Base-by-base conservation (phyloP, 2,113 vertebrate species). In the Hyperopisus bebe region DNA sequence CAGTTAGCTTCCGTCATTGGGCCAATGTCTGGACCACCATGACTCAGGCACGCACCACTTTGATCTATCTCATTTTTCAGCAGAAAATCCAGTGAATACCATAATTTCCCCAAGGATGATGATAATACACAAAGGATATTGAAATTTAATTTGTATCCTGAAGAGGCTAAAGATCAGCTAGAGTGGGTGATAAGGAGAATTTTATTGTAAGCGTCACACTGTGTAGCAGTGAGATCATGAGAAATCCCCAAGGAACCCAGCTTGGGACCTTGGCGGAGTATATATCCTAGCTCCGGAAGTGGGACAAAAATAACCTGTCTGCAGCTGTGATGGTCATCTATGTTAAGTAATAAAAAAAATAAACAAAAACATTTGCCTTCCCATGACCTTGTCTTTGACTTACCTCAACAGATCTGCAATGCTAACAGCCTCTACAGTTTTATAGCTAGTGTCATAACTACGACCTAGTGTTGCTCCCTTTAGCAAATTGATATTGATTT, bases 361-460 rank as follows among this genome's bases (percentile, higher is more conserved):
- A 55, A 86, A 92, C 89, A 91, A 91, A 91, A 90, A 92, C 90
- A 80, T 86, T 53, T 90, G 91, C 86, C 91, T 93, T 93, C 93
- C 93, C 93, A 93, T 93, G 93, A 93, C 92, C 92, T 90, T 90
- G 31, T 91, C 91, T 91, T 88, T 55, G 89, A 35, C 88, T 89
- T 89, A 91, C 92, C 92, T 91, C 91, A 90, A 89, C 89, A 80
- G 87, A 89, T 86, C 58, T 39, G 42, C 90, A 87, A 89, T 70
- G 88, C 87, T 89, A 48, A 51, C 88, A 90, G 35, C 35, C 90
- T 70, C 21, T 39, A 21, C 77, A 31, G 46, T 46, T 70, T 31
- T 24, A 7, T 9, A 8, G 11, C 42, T 74, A 15, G 17, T 46
- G n/a, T 89, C n/a, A 42, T 21, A 31, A 50, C 70, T 47, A 19